These are phyloP conservation scores for honey bee (Apis mellifera) DNA, from an alignment of 1,140 invertebrate genomes.

Conservation along the genomic window Amel_HAv3.1 CM009941.2:6624501-6625000, in stretches of 20 bases:
- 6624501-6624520: no score
- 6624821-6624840: slow-evolving; percentile 38
- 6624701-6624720: not conserved
- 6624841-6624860: slow-evolving; percentile 70
- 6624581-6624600: not conserved
- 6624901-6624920: slow-evolving; percentile 10
- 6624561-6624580: not conserved
- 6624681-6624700: not conserved
- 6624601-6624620: not conserved
- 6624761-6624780: not conserved
- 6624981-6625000: slow-evolving; percentile 49
- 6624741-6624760: not conserved
- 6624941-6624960: slow-evolving; percentile 29
- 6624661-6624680: not conserved
- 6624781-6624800: not conserved
- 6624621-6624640: not conserved
- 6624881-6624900: slow-evolving; percentile 32
- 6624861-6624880: slow-evolving; percentile 70
- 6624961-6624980: slow-evolving; percentile 18
- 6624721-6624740: not conserved
- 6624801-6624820: slow-evolving; percentile 10
- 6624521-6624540: not conserved
- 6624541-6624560: not conserved
- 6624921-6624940: slow-evolving; percentile 28
- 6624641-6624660: not conserved